Evolutionary conservation across 2,797 vertebrate species (phyloP).

Genomic region (Takifugu ocellatus): DNA sequence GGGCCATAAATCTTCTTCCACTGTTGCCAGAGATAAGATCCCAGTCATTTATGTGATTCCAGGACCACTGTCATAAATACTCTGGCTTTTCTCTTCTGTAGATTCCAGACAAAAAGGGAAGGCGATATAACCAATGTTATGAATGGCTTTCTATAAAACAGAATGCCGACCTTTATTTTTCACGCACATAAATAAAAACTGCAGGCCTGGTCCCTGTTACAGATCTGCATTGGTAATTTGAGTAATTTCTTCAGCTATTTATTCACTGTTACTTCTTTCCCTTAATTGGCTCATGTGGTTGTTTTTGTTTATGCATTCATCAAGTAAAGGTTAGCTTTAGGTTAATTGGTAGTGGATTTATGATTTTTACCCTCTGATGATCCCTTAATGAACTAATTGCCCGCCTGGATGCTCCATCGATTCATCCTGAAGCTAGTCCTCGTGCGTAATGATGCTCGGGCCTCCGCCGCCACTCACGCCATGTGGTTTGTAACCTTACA

Average conservation of each 20-base stretch:
- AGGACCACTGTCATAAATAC: conserved; percentile 38
- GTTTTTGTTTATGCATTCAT: conserved; percentile 41
- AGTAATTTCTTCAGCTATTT: conserved; percentile 2
- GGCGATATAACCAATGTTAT: conserved; percentile 7
- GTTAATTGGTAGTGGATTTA: conserved; percentile 65
- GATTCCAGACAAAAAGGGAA: conserved; percentile 25
- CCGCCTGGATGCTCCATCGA: conserved; percentile 56
- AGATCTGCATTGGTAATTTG: conserved; percentile 1
- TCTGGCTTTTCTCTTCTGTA: conserved; percentile 16
- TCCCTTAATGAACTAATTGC: conserved; percentile 62
- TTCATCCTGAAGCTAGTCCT: conserved; percentile 43
- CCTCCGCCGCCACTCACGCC: not conserved
- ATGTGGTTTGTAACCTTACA: conserved; percentile 56
- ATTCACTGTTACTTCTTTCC: conserved; percentile 15
- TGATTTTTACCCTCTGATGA: conserved; percentile 55
- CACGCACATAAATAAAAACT: not conserved
- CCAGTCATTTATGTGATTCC: conserved; percentile 49
- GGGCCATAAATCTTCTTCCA: conserved; percentile 42
- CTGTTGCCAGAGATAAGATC: conserved; percentile 46
- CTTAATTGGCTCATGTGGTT: conserved; percentile 10
- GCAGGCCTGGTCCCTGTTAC: conserved; percentile 8
- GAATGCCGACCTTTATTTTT: conserved; percentile 2
- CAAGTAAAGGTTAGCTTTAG: conserved; percentile 38
- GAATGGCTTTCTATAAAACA: conserved; percentile 4
- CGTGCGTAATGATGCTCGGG: conserved; percentile 27